A percentile compares a stretch with the other conserved stretches of the same genome.
These are phyloP conservation scores for Pelobates fuscus DNA, from an alignment of 2,113 vertebrate species.

Conservation along the genomic window DNA sequence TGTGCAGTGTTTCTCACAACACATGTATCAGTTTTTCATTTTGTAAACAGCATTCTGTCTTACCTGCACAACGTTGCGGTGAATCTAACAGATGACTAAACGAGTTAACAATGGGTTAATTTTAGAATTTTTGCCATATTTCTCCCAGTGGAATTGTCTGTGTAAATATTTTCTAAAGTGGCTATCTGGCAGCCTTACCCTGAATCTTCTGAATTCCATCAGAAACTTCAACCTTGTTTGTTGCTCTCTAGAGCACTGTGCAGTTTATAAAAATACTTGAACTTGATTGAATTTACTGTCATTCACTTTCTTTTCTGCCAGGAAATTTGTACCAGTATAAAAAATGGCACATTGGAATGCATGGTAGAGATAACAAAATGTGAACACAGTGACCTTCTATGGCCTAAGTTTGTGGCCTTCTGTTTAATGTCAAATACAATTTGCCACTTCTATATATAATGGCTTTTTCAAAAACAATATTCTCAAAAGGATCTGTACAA, in stretches of 20 bases:
- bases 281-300: slow-evolving; percentile 41
- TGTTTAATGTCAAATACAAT: slow-evolving; percentile 16
- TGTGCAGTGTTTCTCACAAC: too few relatives aligned
- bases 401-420: not conserved
- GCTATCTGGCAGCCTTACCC: slow-evolving; percentile 28
- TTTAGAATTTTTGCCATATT: not conserved
- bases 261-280: slow-evolving; percentile 33
- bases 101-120: too few relatives aligned
- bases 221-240: slow-evolving; percentile 43
- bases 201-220: slow-evolving; percentile 30
- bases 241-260: slow-evolving; percentile 29
- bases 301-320: slow-evolving; percentile 40
- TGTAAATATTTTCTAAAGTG: slow-evolving; percentile 44
- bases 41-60: too few relatives aligned
- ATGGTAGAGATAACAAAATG: not conserved
- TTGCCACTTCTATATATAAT: slow-evolving; percentile 4
- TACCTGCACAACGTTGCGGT: too few relatives aligned
- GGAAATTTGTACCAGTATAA: slow-evolving; percentile 32
- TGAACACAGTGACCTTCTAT: not conserved
- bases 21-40: too few relatives aligned
- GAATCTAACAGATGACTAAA: too few relatives aligned
- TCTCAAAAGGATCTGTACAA: not conserved
- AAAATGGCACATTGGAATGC: slow-evolving; percentile 17
- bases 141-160: slow-evolving; percentile 21
- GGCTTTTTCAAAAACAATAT: not conserved